Evolutionary conservation across 1,140 invertebrate species (phyloP), one percentile per base, ranked within the genome.

Genomic region (Cephus cinctus): DNA sequence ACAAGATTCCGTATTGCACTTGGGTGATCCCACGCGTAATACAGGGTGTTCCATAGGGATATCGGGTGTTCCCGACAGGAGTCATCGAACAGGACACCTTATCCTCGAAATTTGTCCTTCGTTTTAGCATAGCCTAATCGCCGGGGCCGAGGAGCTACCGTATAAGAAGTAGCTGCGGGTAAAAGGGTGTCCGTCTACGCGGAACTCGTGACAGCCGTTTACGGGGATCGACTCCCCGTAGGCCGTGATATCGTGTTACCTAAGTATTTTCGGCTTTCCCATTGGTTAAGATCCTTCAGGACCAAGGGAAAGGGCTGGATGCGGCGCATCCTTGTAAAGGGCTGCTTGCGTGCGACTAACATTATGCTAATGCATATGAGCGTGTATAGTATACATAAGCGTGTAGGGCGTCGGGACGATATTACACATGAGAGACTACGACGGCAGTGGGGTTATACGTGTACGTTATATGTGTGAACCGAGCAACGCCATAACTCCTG

Each of bases 291-390:
- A 23, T n/a, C n/a, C 11, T 15, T 25, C 46, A 40, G 32, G 47
- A 47, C 55, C 57, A 60, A 60, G 59, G 50, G 44, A 55, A 59
- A 52, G 52, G 45, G 57, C 45, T 41, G 55, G 58, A 50, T 47
- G 47, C 48, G 55, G 50, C 47, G 21, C 43, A 31, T 12, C 55
- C 32, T 35, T 19, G 47, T 45, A 56, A 50, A 46, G 50, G 41
- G 42, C 43, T 47, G 43, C 48, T 64, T 52, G 59, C 65, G 53
- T 59, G 59, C 61, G 57, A 64, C 55, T 50, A 52, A 50, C 57
- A 44, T 63, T 66, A 66, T 63, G 59, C 54, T 69, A 69, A 65
- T 67, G 18, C 19, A 30, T 44, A 40, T 34, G 23, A 49, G 12
- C 39, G 30, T 47, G 38, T 22, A 42, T 22, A 40, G 43, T n/a